These are phyloP conservation scores for Coenobita brevimanus DNA, from an alignment of 1,140 invertebrate genomes.

Conservation along the genomic window DNA sequence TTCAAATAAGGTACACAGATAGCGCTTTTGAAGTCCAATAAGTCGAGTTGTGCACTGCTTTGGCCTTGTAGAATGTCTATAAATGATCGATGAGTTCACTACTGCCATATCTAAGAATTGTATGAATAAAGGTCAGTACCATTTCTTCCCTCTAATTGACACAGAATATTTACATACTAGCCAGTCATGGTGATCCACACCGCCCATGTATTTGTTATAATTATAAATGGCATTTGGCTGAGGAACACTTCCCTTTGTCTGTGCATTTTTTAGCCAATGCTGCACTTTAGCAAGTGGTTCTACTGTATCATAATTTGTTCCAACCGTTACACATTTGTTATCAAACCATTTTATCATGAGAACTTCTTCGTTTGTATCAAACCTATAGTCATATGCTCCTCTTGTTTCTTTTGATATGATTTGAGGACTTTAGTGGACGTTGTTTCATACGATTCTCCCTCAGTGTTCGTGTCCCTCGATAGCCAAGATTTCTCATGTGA, in stretches of 20 bases:
- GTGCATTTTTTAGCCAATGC: no score
- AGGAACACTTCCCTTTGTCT: no score
- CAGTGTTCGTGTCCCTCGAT: background rate
- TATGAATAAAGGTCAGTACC: constrained; percentile 26
- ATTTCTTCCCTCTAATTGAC: no score
- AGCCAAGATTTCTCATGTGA: constrained; percentile 10
- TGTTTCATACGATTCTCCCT: constrained; percentile 15
- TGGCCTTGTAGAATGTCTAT: background rate
- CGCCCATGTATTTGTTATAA: no score
- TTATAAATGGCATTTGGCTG: no score
- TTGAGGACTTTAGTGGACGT: background rate
- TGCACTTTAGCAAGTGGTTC: background rate
- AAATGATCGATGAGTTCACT: no score
- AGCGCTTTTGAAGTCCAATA: no score
- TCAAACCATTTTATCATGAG: constrained; percentile 19
- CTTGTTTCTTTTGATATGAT: constrained; percentile 23
- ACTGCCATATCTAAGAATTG: background rate
- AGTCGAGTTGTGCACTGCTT: background rate
- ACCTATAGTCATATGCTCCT: constrained; percentile 22
- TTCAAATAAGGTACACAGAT: constrained; percentile 4
- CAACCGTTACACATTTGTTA: no score
- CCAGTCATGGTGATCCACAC: no score
- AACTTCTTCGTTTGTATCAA: constrained; percentile 23
- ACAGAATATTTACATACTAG: constrained; percentile 12
- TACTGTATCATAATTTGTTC: constrained; percentile 10